Conservation (phyloP, 1,140 invertebrate species). For the Macrocentrus cingulum region DNA sequence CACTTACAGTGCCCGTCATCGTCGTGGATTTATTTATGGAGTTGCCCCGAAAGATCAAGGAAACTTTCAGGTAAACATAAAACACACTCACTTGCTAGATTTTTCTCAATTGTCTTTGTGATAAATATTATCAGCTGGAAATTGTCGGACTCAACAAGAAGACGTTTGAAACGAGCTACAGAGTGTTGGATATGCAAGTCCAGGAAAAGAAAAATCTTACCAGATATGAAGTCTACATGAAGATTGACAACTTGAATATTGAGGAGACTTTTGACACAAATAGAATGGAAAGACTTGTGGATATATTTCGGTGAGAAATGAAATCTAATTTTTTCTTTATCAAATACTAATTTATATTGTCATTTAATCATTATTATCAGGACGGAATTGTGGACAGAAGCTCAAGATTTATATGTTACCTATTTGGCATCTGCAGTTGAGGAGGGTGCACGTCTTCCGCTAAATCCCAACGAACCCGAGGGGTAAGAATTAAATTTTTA, state of each 20-base stretch:
- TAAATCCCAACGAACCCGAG: conserved; percentile 80
- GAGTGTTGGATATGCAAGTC: conserved; percentile 66
- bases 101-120: background rate
- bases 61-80: conserved; percentile 55
- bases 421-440: conserved; percentile 82
- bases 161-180: conserved; percentile 75
- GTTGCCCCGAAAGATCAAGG: conserved; percentile 68
- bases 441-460: conserved; percentile 77
- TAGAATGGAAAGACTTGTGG: conserved; percentile 70
- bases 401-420: conserved; percentile 73
- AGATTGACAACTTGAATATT: conserved; percentile 86
- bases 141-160: conserved; percentile 75
- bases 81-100: background rate
- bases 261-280: conserved; percentile 74
- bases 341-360: background rate
- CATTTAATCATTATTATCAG: conserved; percentile 35
- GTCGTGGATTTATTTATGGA: conserved; percentile 77
- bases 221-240: conserved; percentile 78
- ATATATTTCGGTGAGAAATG: conserved; percentile 67
- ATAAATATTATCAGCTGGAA: conserved; percentile 62
- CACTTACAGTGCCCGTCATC: conserved; percentile 72
- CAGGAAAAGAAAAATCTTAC: conserved; percentile 68
- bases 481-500: conserved; percentile 64
- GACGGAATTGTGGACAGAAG: conserved; percentile 61
- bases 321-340: background rate